A percentile compares a stretch with the other conserved stretches of the same genome.
These are phyloP conservation scores for Megalonaias nervosa DNA, from an alignment of 1,140 invertebrate species.

Conservation along the genomic window DNA sequence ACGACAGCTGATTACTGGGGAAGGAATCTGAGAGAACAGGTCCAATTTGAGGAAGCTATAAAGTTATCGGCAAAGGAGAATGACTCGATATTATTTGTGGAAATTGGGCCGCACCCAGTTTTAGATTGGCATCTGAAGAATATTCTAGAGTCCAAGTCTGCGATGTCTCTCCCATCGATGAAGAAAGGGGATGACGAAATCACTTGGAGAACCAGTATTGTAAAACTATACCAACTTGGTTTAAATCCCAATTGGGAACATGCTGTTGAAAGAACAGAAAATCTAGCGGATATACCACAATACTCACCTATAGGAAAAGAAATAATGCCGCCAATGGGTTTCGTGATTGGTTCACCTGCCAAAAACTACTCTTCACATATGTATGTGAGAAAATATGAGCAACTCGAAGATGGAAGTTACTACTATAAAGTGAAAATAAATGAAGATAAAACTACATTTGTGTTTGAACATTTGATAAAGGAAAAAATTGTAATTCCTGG, in stretches of 20 bases:
- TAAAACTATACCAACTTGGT: slow-evolving; percentile 37
- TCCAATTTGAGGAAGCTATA: slow-evolving; percentile 12
- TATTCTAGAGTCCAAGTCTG: slow-evolving; percentile 16
- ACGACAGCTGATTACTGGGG: slow-evolving; percentile 17
- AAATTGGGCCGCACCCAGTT: slow-evolving; percentile 21
- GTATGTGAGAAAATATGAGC: slow-evolving; percentile 1
- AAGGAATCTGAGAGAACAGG: slow-evolving; percentile 10
- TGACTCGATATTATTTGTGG: slow-evolving; percentile 7
- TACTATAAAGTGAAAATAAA: slow-evolving; percentile 2
- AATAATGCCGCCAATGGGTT: background rate
- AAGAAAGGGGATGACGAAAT: slow-evolving; percentile 11
- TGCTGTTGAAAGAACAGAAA: background rate
- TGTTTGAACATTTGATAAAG: slow-evolving; percentile 32
- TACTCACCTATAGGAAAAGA: slow-evolving; percentile 2
- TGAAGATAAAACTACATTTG: slow-evolving; percentile 14
- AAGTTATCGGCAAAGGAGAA: slow-evolving; percentile 4
- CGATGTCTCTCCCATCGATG: slow-evolving; percentile 24
- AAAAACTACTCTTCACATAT: background rate
- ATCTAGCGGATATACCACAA: slow-evolving; percentile 5
- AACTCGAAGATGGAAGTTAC: background rate
- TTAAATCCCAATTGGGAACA: slow-evolving; percentile 33
- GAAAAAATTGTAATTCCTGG: slow-evolving; percentile 21
- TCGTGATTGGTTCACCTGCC: background rate
- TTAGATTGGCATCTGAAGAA: slow-evolving; percentile 9
- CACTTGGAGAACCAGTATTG: slow-evolving; percentile 12